Conservation (phyloP, 2,888 invertebrate species). For the Caenorhabditis afra region DNA sequence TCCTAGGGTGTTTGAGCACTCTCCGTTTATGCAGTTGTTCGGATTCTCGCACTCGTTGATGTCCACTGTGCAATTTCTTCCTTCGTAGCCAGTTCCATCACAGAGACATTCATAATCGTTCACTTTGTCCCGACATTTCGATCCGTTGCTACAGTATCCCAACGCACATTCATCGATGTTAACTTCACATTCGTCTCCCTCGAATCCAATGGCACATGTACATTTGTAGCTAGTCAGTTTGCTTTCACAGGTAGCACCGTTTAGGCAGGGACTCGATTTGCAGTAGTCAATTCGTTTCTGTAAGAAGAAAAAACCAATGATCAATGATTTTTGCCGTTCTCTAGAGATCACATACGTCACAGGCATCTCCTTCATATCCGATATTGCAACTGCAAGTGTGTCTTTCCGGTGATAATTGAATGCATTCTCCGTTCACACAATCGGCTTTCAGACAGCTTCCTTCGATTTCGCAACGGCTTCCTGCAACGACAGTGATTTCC, state of each 20-base stretch:
- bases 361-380: conserved; percentile 68
- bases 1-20: conserved; percentile 75
- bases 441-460: conserved; percentile 69
- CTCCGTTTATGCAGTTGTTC: conserved; percentile 74
- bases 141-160: conserved; percentile 71
- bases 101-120: conserved; percentile 78
- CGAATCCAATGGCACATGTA: conserved; percentile 74
- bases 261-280: conserved; percentile 70
- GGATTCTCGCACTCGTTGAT: conserved; percentile 75
- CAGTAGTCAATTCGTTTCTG: conserved; percentile 77
- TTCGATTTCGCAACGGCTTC: conserved; percentile 69
- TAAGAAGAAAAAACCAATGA: conserved; percentile 16
- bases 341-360: conserved; percentile 60
- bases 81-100: conserved; percentile 74
- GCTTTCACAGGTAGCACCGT: conserved; percentile 86
- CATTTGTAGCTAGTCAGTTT: conserved; percentile 86
- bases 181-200: conserved; percentile 73
- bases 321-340: background rate
- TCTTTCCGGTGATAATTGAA: conserved; percentile 66
- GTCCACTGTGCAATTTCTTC: conserved; percentile 74
- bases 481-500: conserved; percentile 25
- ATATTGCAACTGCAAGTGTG: conserved; percentile 70
- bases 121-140: conserved; percentile 74
- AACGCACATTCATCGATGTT: conserved; percentile 77
- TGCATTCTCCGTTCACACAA: conserved; percentile 71